Conservation (phyloP, 2,888 invertebrate species). For the Sipha maydis region DNA sequence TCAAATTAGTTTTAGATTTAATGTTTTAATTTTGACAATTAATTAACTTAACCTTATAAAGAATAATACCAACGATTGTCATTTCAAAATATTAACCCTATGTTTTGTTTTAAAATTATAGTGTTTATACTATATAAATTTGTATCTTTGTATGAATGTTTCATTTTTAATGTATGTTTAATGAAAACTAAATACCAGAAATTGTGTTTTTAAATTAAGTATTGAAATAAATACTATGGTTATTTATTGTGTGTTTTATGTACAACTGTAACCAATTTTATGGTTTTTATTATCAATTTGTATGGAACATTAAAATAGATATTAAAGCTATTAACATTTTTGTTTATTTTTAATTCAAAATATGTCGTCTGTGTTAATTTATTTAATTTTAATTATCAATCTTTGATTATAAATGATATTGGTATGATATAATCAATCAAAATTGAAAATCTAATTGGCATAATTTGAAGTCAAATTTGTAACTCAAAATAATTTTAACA, state of each 20-base stretch:
- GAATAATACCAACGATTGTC: neutral
- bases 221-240: constrained; percentile 22
- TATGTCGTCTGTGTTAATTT: neutral
- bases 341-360: neutral
- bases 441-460: too few species aligned
- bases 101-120: constrained; percentile 37
- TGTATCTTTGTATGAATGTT: constrained; percentile 19
- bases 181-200: constrained; percentile 21
- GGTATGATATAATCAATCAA: too few species aligned
- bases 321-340: neutral
- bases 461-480: too few species aligned
- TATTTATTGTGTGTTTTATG: constrained; percentile 30
- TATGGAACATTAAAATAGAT: neutral
- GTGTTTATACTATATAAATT: constrained; percentile 28
- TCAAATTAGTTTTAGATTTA: constrained; percentile 20
- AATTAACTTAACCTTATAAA: neutral
- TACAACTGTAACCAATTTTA: neutral
- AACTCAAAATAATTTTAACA: too few species aligned
- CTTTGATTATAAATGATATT: too few species aligned
- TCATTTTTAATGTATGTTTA: constrained; percentile 44
- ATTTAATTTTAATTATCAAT: too few species aligned
- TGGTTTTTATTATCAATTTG: neutral
- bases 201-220: constrained; percentile 21
- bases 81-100: neutral
- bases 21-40: neutral